Evolutionary conservation across 2,888 invertebrate genomes (phyloP).

Genomic region (Drosophila atroscutellata): DNA sequence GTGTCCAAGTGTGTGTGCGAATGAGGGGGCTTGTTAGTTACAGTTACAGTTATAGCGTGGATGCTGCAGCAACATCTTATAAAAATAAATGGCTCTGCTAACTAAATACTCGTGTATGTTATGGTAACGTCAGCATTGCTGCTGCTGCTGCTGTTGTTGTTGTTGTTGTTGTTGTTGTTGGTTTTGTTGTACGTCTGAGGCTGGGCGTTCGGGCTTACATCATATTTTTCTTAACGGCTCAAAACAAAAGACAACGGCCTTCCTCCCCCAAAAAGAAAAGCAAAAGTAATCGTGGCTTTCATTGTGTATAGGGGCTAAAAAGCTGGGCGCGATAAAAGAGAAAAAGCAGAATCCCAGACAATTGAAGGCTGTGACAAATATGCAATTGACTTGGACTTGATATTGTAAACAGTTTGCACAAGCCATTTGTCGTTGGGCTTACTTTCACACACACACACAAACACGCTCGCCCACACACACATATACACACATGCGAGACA

Average conservation of each 20-base stretch:
- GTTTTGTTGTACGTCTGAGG: conserved; percentile 1
- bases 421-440: conserved; percentile 9
- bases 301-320: conserved; percentile 27
- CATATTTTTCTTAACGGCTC: conserved; percentile 69
- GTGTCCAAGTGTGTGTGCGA: conserved; percentile 3
- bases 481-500: conserved; percentile 16
- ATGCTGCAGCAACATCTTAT: conserved; percentile 69
- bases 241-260: conserved; percentile 59
- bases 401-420: conserved; percentile 51
- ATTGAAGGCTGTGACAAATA: conserved; percentile 52
- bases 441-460: conserved; percentile 2
- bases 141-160: conserved; percentile 20
- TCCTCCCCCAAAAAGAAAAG: conserved; percentile 17
- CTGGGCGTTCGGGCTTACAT: conserved; percentile 68
- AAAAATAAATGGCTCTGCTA: conserved; percentile 71
- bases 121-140: conserved; percentile 9
- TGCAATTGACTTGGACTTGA: conserved; percentile 60
- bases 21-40: conserved; percentile 56
- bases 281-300: conserved; percentile 41
- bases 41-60: conserved; percentile 58
- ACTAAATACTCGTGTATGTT: conserved; percentile 51
- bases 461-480: not conserved
- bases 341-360: conserved; percentile 45
- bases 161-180: conserved; percentile 1
- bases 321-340: not conserved